These are phyloP conservation scores for Eleutherodactylus coqui DNA, from an alignment of 2,797 vertebrate species.

Conservation along the genomic window DNA sequence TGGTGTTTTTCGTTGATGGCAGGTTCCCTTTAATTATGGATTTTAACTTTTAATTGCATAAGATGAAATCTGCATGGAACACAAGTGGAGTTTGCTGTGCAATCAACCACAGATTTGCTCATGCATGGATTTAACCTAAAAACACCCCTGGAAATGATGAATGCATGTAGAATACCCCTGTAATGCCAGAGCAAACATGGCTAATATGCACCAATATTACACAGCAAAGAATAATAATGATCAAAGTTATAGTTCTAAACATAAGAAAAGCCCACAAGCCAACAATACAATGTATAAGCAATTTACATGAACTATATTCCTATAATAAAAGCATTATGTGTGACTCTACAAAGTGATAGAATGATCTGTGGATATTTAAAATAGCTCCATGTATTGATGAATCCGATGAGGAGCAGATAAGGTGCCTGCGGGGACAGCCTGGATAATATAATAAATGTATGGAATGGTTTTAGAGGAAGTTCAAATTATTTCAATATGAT, in stretches of 20 bases:
- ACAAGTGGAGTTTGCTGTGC: no score
- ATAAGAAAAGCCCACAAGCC: neutral
- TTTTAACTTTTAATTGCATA: no score
- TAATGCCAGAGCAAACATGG: neutral
- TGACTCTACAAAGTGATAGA: constrained; percentile 31
- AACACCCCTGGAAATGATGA: no score
- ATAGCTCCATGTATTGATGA: constrained; percentile 38
- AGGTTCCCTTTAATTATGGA: no score
- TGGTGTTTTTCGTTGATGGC: no score
- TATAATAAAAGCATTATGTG: constrained; percentile 38
- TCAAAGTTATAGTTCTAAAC: neutral
- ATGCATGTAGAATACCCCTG: neutral
- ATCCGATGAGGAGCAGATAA: constrained; percentile 54
- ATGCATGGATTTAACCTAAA: no score
- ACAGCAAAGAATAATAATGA: neutral
- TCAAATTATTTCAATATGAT: constrained; percentile 55
- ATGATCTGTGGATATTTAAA: constrained; percentile 45
- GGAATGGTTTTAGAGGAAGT: constrained; percentile 54
- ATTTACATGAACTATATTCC: constrained; percentile 2
- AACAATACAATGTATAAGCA: neutral
- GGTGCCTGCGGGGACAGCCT: constrained; percentile 42
- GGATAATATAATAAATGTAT: constrained; percentile 54
- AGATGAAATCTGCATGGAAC: no score
- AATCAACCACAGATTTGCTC: no score
- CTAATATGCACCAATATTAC: neutral